These are phyloP conservation scores for Platysteira castanea DNA, from an alignment of 2,113 vertebrate species.

Conservation along the genomic window DNA sequence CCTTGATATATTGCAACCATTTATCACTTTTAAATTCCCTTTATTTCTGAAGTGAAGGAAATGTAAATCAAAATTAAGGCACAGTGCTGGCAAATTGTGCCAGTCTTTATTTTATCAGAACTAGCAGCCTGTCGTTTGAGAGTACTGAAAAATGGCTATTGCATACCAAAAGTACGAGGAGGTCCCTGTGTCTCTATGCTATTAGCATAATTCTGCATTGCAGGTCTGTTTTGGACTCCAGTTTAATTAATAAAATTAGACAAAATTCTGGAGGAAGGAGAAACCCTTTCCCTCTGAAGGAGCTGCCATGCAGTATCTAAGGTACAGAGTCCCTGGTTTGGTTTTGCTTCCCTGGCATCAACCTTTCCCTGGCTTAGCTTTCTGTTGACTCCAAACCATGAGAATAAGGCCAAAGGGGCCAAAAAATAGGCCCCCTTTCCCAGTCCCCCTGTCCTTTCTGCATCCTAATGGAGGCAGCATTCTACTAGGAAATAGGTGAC, in stretches of 20 bases:
- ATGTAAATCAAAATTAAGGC: background rate
- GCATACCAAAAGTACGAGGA: background rate
- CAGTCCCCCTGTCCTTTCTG: background rate
- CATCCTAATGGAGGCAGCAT: background rate
- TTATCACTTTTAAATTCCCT: background rate
- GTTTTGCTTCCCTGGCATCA: background rate
- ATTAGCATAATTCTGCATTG: background rate
- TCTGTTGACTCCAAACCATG: background rate
- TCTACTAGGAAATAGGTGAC: background rate
- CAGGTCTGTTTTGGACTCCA: background rate
- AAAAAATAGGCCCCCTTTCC: background rate
- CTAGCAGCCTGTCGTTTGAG: background rate
- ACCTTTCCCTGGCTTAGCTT: background rate
- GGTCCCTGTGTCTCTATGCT: background rate
- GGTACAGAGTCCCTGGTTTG: background rate
- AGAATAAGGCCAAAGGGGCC: background rate
- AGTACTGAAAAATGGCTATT: background rate
- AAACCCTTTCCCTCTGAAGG: background rate
- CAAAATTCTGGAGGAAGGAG: background rate
- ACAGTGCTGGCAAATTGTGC: background rate
- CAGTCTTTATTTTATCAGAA: background rate
- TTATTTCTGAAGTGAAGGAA: background rate
- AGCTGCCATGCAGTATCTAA: background rate
- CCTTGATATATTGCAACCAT: background rate
- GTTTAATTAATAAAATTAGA: background rate